Evolutionary conservation across 1,140 invertebrate species (phyloP).

Genomic region (Procambarus clarkii): DNA sequence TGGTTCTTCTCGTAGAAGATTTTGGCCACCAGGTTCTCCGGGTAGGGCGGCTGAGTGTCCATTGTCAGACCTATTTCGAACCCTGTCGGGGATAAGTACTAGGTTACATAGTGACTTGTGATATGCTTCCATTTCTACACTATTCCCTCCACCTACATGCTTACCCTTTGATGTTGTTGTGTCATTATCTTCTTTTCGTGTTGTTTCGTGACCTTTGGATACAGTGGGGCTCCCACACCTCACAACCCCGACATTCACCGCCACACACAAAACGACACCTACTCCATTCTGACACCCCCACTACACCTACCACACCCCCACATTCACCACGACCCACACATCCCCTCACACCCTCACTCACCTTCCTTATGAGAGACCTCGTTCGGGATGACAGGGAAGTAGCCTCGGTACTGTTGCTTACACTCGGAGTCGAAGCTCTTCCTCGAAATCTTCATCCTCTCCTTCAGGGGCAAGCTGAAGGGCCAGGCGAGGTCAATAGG

Average conservation of each 20-base stretch:
- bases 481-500: too few species aligned
- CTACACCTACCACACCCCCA: too few species aligned
- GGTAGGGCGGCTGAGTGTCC: neutral
- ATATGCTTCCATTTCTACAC: neutral
- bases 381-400: constrained; percentile 48
- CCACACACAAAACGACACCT: too few species aligned
- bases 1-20: constrained; percentile 48
- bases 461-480: constrained; percentile 36
- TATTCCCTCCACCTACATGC: neutral
- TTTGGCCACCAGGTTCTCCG: neutral
- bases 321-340: too few species aligned
- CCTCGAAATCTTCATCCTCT: constrained; percentile 56
- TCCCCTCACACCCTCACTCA: neutral
- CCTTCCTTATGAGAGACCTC: constrained; percentile 65
- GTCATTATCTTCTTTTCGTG: too few species aligned
- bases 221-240: too few species aligned
- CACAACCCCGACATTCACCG: too few species aligned
- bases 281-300: too few species aligned
- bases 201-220: too few species aligned
- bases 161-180: too few species aligned
- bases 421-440: constrained; percentile 46
- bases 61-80: constrained; percentile 20
- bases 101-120: too few species aligned
- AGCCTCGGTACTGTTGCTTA: constrained; percentile 37
- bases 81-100: neutral